Percentiles rank a stretch among this genome's conserved stretches.
phyloP scores from a whole-genome alignment of 2,113 vertebrate species.

The Actenoides lindsayi region DNA sequence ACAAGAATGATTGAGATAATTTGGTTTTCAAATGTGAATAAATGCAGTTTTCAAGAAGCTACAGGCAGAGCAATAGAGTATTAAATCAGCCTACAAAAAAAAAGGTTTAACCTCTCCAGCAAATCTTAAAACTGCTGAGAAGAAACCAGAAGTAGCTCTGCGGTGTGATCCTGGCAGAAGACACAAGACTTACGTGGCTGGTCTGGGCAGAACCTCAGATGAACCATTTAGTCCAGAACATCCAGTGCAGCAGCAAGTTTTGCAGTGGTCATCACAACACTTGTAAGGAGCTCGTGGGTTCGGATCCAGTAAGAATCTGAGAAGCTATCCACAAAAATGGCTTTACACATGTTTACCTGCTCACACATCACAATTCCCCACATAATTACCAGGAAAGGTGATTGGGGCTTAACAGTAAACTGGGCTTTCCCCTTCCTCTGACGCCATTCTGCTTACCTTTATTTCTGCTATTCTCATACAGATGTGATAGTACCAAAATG shows the following conservation, averaged over 20 bases:
- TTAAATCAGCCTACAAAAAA: not conserved
- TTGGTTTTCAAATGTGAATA: fast-evolving
- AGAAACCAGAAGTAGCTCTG: not conserved
- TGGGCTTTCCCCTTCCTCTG: not conserved
- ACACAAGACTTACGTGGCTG: fast-evolving
- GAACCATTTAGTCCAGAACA: not conserved
- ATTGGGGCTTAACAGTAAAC: not conserved
- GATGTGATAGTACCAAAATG: not conserved
- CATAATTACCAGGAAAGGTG: fast-evolving
- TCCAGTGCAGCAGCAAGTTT: not conserved
- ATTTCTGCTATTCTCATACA: not conserved
- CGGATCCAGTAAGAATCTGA: fast-evolving
- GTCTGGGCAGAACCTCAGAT: not conserved
- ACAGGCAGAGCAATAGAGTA: not conserved
- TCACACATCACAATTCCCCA: no score
- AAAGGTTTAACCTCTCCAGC: not conserved
- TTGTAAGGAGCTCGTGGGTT: fast-evolving
- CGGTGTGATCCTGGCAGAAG: not conserved
- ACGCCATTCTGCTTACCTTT: not conserved
- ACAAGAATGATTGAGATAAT: not conserved
- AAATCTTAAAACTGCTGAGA: no score
- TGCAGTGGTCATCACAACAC: fast-evolving
- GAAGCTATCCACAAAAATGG: not conserved
- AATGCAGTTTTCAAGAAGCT: not conserved
- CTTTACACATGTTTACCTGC: not conserved